phyloP scores from a whole-genome alignment of 2,888 invertebrate species.

The Temnothorax ravouxi region DNA sequence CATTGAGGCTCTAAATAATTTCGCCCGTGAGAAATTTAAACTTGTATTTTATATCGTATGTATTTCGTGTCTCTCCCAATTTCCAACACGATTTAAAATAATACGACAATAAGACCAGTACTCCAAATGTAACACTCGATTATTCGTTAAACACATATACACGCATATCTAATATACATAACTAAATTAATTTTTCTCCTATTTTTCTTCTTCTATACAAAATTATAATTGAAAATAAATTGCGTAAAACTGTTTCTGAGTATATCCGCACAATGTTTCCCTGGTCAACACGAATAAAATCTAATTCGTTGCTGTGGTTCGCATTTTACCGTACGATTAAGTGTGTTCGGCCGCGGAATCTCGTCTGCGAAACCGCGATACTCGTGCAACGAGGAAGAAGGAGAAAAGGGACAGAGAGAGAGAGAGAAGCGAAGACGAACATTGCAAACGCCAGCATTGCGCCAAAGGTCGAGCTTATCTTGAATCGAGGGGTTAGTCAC shows the following conservation, averaged over 20 bases:
- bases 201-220: neutral
- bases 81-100: neutral
- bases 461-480: conserved; percentile 64
- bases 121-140: neutral
- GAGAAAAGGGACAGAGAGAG: neutral
- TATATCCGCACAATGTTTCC: neutral
- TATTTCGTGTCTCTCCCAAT: neutral
- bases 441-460: conserved; percentile 52
- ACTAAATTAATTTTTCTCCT: conserved; percentile 14
- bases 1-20: neutral
- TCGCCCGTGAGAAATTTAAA: neutral
- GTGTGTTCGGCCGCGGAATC: conserved; percentile 55
- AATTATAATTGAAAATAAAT: conserved; percentile 14
- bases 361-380: conserved; percentile 39
- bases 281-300: conserved; percentile 39
- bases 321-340: conserved; percentile 62
- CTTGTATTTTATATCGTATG: too few relatives aligned
- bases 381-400: conserved; percentile 3
- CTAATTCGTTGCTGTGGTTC: conserved; percentile 51
- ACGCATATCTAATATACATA: neutral
- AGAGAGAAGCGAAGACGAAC: conserved; percentile 34
- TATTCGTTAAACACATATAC: too few relatives aligned
- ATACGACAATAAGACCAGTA: neutral
- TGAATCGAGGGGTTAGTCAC: conserved; percentile 67
- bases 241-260: neutral